Base-by-base conservation (phyloP, 2,888 invertebrate species). In the Helobdella robusta region DNA sequence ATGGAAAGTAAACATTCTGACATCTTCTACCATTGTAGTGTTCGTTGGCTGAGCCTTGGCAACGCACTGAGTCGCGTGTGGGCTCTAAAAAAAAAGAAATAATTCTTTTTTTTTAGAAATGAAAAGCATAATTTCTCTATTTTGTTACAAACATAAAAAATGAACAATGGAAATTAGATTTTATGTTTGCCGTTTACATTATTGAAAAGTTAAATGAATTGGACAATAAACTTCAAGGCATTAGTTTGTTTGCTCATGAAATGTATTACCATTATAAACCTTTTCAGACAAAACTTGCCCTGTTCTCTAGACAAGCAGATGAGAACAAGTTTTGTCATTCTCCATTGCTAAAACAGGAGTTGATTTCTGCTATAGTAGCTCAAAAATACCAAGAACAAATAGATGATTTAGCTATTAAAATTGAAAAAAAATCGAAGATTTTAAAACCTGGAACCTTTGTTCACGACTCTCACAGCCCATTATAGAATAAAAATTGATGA, bases 151-250 rank as follows among this genome's bases (percentile, higher is more conserved):
- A 46, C 2, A 46, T 46, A 8, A 23, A 4, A 2, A 46, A 46
- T 4, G 8, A 46, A 8, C 4, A 46, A 8, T 46, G 48, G 48
- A 8, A 4, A 2, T 46, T 2, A 4, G 48, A 46, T 8, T 46
- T 46, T 8, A 8, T 8, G 8, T 46, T 46, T 46, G 48, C 48
- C 8, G 8, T 46, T 4, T n/a, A 46, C 48, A 54, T 54, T 5
- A 54, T 54, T 25, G 5, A 54, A 54, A 54, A 54, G 54, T 20
- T 54, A 2, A 54, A 54, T 54, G 54, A 54, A 20, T 30, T 54
- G 23, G 30, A 54, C 8, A 8, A 5, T 2, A 54, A 54, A 54
- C 54, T 54, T 5, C 54, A 20, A 8, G 54, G 54, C 20, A 54
- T 28, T 5, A 8, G 54, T 2, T 2, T 20, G 23, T 54, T 54